Base-by-base conservation (phyloP, 2,113 vertebrate genomes). In the Thymallus thymallus region DNA sequence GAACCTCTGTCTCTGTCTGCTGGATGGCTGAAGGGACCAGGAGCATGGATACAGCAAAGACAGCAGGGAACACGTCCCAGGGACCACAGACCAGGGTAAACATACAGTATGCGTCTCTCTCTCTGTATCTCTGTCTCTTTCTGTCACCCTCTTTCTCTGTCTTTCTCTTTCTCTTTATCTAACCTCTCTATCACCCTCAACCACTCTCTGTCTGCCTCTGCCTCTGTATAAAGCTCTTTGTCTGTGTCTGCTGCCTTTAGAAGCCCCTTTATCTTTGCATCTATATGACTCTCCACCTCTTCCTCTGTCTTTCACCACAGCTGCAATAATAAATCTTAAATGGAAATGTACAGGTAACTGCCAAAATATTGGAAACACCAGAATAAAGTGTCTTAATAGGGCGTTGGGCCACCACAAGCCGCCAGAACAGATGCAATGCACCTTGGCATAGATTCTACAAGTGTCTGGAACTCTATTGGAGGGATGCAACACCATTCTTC, bases 1-100 rank as follows among this genome's bases (percentile, higher is more conserved):
- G 91, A 72, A 82, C 92, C 69, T 94, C 89, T 51, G 48, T 22
- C 26, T 66, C 63, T 26, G 87, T 91, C 0, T 89, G 73, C 0
- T 89, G 73, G 1, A 75, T 90, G 55, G 82, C 80, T 0, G 90
- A 92, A 78, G 96, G 92, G 82, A 94, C 93, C 92, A 90, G 92
- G 89, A 91, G 84, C 85, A 18, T 32, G 45, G 94, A 93, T 22
- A 32, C 74, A 78, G 89, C 82, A 74, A 71, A 84, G 79, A 84
- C 80, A 71, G 78, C 75, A 24, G 70, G 76, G 3, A 23, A 41
- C 0, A 86, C 87, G 22, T 58, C 0, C 0, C 83, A 80, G 78
- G 90, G 86, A 58, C 61, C 82, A 0, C 90, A 80, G 24, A 79
- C 84, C 35, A 88, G 92, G 95, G 96, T 98, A 94, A 85, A 72